These are phyloP conservation scores for Sinelater perroti DNA, from an alignment of 2,888 invertebrate species.

Conservation along the genomic window DNA sequence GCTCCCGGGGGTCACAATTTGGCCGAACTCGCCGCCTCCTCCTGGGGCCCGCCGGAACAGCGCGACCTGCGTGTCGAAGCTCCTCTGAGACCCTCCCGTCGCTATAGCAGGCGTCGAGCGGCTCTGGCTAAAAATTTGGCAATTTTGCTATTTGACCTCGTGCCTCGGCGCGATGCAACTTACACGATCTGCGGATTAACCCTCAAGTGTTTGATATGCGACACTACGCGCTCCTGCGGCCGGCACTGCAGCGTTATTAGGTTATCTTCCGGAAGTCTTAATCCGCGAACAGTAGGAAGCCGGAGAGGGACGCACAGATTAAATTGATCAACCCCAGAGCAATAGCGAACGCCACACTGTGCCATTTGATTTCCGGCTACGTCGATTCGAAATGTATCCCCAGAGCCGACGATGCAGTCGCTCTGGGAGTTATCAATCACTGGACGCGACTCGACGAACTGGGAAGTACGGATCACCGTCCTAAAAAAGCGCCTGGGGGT, in stretches of 20 bases:
- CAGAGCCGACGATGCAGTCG: conserved; percentile 44
- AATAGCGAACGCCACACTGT: conserved; percentile 64
- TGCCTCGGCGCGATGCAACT: conserved; percentile 34
- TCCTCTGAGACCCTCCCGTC: conserved; percentile 65
- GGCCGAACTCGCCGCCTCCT: conserved; percentile 61
- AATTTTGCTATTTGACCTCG: neutral
- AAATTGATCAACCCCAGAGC: conserved; percentile 50
- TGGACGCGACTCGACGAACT: conserved; percentile 53
- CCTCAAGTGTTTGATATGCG: conserved; percentile 61
- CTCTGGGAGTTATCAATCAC: conserved; percentile 57
- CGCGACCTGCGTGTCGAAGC: conserved; percentile 64
- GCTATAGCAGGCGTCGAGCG: conserved; percentile 59
- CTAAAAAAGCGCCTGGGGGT: conserved; percentile 53
- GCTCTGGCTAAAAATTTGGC: too few species aligned
- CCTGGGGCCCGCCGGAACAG: conserved; percentile 61
- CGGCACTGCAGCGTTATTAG: conserved; percentile 66
- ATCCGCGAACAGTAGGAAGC: conserved; percentile 64
- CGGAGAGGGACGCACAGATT: conserved; percentile 66
- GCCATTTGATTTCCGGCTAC: conserved; percentile 62
- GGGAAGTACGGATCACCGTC: conserved; percentile 56
- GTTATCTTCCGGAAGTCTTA: conserved; percentile 64
- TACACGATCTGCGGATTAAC: conserved; percentile 52
- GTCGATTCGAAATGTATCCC: conserved; percentile 58
- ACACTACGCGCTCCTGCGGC: conserved; percentile 64
- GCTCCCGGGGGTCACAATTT: conserved; percentile 63